Evolutionary conservation across 2,113 vertebrate species (phyloP), one percentile per base, ranked within the genome.

Genomic region (Boleophthalmus pectinirostris): DNA sequence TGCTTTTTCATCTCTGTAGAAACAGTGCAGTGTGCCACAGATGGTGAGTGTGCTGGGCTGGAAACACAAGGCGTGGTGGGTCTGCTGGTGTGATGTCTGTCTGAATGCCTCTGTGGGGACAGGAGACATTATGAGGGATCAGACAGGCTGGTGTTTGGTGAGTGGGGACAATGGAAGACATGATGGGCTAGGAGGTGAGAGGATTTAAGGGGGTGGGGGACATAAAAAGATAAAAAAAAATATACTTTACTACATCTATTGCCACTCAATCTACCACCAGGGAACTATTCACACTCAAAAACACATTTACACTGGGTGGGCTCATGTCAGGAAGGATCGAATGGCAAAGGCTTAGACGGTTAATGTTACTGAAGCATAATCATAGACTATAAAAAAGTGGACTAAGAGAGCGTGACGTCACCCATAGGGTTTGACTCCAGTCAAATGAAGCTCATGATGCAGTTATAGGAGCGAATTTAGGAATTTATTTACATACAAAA

Each of bases 31-130:
- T 73, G 72, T 77, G 77, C 78, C 79, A 82, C 87, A 86, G 83
- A 82, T 77, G 80, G 83, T 58, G 38, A 43, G 77, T 77, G 68
- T 82, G 81, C 78, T 85, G 66, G 69, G 78, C 66, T 77, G 66
- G 70, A 86, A 86, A 86, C 73, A 57, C 12, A 4, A 81, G 79
- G 75, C 67, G 77, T 69, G 74, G 53, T 78, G 67, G 38, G 64
- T 47, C 68, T 68, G 66, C 56, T 69, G 72, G 85, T 73, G 66
- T 72, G 72, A 77, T 64, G 79, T 70, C 72, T 74, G 66, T 78
- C 74, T 80, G 63, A 70, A 72, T 69, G 49, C 60, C 58, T 72
- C 69, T 72, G 67, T 65, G 46, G 76, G 71, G 79, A 80, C 54
- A 74, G 43, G 46, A 68, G 66, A 77, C 21, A 56, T 38, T 53